Conservation (phyloP, 2,888 invertebrate genomes). For the Xanthia icteritia region DNA sequence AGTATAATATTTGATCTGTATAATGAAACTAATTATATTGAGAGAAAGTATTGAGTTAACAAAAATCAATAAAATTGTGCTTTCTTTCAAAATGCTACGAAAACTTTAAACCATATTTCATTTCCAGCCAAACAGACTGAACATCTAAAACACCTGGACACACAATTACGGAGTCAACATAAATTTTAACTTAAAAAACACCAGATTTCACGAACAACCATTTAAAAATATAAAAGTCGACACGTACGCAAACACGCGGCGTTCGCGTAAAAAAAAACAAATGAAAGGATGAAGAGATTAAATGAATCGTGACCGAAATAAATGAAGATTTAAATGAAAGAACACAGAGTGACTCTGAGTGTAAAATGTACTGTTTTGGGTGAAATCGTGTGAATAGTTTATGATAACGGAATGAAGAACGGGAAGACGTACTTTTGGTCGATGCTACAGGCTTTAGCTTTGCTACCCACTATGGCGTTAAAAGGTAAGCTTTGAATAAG, state of each 20-base stretch:
- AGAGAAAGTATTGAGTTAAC: background rate
- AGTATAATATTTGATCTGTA: background rate
- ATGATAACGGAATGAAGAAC: slow-evolving; percentile 83
- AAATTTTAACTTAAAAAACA: slow-evolving; percentile 32
- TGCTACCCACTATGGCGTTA: slow-evolving; percentile 86
- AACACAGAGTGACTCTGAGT: slow-evolving; percentile 53
- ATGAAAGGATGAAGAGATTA: slow-evolving; percentile 49
- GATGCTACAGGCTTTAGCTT: slow-evolving; percentile 85
- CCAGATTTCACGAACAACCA: slow-evolving; percentile 18
- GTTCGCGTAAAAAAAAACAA: slow-evolving; percentile 28
- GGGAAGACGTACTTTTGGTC: slow-evolving; percentile 85
- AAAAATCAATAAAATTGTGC: background rate
- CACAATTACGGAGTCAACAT: slow-evolving; percentile 26
- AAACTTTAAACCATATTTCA: background rate
- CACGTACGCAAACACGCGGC: slow-evolving; percentile 37
- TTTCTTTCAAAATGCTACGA: background rate
- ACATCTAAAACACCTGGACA: slow-evolving; percentile 4
- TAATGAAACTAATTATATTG: background rate
- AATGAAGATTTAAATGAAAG: slow-evolving; percentile 67
- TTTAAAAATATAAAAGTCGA: slow-evolving; percentile 45
- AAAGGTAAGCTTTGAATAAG: slow-evolving; percentile 78
- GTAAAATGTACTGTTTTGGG: slow-evolving; percentile 80
- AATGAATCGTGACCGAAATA: slow-evolving; percentile 65
- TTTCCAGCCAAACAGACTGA: slow-evolving; percentile 3
- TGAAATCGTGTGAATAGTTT: slow-evolving; percentile 74